Base-by-base conservation (phyloP, 2,797 vertebrate species). In the Epinephelus coioides region DNA sequence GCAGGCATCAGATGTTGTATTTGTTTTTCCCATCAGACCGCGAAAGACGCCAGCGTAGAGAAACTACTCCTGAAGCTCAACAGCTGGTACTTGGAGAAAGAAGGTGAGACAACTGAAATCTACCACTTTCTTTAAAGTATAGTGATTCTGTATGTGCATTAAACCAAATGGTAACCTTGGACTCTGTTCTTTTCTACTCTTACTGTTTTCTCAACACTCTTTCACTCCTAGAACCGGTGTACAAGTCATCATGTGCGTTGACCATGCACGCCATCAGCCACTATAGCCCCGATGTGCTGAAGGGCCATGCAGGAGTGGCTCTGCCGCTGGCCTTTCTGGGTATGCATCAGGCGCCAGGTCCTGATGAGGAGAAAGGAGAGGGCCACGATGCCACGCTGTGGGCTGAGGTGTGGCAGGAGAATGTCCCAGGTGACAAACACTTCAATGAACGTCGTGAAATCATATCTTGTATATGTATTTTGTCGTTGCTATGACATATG, bases 331-430 rank as follows among this genome's bases (percentile, higher is more conserved):
- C 98, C 9, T 99, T 99, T 93, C 92, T 99, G 73, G 98, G 97
- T 53, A 99, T 99, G 98, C 98, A 99, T 72, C 98, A 99, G 88
- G 92, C 96, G 14, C 77, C 95, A 34, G 92, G 97, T 77, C 82
- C 96, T 0, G 96, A 97, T 54, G 97, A 97, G 92, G 97, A 99
- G 77, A 96, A 96, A 85, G 96, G 95, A 38, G 97, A 98, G 78
- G 96, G 95, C 76, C 95, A 97, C 9, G 96, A 98, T 50, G 96
- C 96, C 80, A 93, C 93, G 19, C 91, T 98, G 59, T 99, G 97
- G 97, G 90, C 95, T 10, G 98, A 99, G 95, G 98, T 99, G 69
- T 99, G 98, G 98, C 98, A 99, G 92, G 98, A 99, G 86, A 98
- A 99, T 2, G 97, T 99, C 25, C 98, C 98, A 81, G 98, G 98